phyloP scores from a whole-genome alignment of 2,113 vertebrate species.

The Trogon melanurus region DNA sequence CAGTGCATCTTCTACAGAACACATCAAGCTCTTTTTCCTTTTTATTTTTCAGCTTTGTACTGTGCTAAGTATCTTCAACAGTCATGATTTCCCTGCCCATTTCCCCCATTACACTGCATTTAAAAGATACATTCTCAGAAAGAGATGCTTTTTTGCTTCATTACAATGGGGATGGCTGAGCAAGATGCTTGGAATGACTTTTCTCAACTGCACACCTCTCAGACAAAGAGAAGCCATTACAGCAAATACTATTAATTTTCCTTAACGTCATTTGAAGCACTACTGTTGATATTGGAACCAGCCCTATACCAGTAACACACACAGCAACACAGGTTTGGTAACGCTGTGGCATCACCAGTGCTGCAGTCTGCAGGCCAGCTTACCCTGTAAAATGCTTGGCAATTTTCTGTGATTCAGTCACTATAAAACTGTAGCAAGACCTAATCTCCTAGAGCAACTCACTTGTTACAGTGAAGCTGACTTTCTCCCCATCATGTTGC shows the following conservation, averaged over 20 bases:
- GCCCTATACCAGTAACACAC: neutral
- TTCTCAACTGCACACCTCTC: rapidly evolving
- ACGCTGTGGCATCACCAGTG: neutral
- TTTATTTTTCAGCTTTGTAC: neutral
- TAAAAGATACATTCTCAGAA: neutral
- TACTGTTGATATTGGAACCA: neutral
- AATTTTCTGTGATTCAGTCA: neutral
- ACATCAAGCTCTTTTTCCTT: neutral
- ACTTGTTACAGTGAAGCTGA: constrained; percentile 14
- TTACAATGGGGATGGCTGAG: neutral
- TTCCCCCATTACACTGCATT: neutral
- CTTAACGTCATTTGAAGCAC: neutral
- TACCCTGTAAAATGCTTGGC: constrained; percentile 6
- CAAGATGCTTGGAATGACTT: neutral
- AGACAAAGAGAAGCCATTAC: neutral
- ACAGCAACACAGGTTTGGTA: neutral
- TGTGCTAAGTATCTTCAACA: neutral
- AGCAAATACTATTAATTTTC: neutral
- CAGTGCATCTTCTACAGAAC: neutral
- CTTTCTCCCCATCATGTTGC: neutral
- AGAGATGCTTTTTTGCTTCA: neutral
- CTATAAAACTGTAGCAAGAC: constrained; percentile 11
- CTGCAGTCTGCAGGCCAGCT: neutral
- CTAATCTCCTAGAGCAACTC: constrained; percentile 52
- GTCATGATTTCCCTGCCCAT: neutral